Base-by-base conservation (phyloP, 1,140 invertebrate genomes). In the Halyomorpha halys region DNA sequence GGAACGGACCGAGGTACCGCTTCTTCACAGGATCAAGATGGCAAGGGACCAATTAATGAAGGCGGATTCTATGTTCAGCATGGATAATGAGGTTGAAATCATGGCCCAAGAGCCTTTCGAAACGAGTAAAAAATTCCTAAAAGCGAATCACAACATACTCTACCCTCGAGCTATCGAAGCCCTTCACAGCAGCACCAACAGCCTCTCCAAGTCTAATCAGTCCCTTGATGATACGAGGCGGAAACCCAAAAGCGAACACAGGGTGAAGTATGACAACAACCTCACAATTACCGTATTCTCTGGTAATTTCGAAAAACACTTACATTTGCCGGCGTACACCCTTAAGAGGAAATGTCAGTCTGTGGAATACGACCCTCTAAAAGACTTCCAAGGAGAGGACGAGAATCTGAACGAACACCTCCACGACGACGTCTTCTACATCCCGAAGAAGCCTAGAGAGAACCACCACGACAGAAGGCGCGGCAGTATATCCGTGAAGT, bases 121-220 rank as follows among this genome's bases (percentile, higher is more conserved):
- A 15, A 59, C 53, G 14, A 66, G 62, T 14, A 54, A 54, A 14
- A 18, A 60, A 27, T 71, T 76, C 64, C 73, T 67, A 77, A 85
- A 80, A 6, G 84, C 84, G 0, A 83, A 86, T 61, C 85, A 84
- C 69, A 89, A 89, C 68, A 80, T 82, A 11, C 81, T 82, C 39
- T 89, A 89, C 66, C 86, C 86, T 1, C 89, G 85, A 0, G 85
- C 86, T 0, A 82, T 83, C 23, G 84, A 90, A 75, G 79, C 85
- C 14, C 79, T 86, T 34, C 77, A 81, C 66, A 79, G 80, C 61
- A 83, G 81, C 71, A 79, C 74, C 61, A 80, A 81, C 21, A 80
- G 83, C 71, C 74, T 86, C 19, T 25, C 44, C 1, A 59, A 59
- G n/a, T 53, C 45, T 13, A 23, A 21, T 25, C 21, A 59, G 2